Conservation (phyloP, 2,797 vertebrate species). For the Limnodromus scolopaceus region DNA sequence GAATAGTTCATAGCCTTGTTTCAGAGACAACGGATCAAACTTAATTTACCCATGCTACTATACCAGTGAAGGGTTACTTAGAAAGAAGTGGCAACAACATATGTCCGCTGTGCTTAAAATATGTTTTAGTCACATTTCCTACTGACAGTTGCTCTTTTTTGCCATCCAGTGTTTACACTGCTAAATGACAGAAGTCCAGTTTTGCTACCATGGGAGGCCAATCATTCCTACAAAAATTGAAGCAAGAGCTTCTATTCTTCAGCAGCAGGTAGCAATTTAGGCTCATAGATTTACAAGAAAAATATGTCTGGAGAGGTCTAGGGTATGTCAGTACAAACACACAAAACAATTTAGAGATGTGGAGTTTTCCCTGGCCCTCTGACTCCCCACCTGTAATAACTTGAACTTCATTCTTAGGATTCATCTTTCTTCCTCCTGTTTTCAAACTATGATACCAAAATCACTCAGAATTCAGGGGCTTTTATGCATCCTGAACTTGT, state of each 20-base stretch:
- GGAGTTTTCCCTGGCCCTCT: not conserved
- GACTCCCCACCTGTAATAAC: not conserved
- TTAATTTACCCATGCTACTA: not conserved
- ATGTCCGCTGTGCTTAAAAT: not conserved
- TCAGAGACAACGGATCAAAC: not conserved
- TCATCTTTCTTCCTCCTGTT: not conserved
- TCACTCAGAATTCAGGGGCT: not conserved
- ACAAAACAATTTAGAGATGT: not conserved
- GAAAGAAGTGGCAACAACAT: not conserved
- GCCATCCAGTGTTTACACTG: not conserved
- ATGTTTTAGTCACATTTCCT: not conserved
- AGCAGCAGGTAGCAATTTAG: not conserved
- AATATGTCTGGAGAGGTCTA: not conserved
- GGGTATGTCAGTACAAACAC: not conserved
- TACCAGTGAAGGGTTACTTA: not conserved
- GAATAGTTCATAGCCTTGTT: not conserved
- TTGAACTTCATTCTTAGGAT: not conserved
- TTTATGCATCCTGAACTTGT: not conserved
- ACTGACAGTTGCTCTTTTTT: conserved; percentile 3
- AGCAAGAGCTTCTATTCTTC: not conserved
- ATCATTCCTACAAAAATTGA: not conserved
- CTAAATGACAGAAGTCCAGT: conserved; percentile 6
- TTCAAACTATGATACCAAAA: not conserved
- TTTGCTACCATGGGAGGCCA: not conserved
- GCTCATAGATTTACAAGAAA: not conserved